These are phyloP conservation scores for Dastarcus helophoroides DNA, from an alignment of 2,888 invertebrate genomes.

Conservation along the genomic window DNA sequence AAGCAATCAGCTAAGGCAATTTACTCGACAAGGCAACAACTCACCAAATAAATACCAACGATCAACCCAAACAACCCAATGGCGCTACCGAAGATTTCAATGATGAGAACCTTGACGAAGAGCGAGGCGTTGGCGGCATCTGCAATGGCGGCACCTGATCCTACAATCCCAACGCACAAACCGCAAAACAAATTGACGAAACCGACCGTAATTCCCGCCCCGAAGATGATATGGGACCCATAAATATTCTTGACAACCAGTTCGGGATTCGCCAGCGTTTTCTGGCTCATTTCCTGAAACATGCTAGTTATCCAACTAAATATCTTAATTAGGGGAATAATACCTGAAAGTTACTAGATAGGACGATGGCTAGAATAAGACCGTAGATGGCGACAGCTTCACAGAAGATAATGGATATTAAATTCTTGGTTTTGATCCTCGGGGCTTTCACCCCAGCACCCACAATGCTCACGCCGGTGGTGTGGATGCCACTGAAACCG, in stretches of 20 bases:
- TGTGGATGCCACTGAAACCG: constrained; percentile 83
- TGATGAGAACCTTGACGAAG: constrained; percentile 96
- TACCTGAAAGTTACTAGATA: constrained; percentile 72
- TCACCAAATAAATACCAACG: constrained; percentile 86
- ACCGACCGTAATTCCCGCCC: constrained; percentile 89
- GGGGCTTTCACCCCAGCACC: constrained; percentile 98
- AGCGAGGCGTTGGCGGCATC: constrained; percentile 96
- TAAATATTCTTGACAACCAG: constrained; percentile 54
- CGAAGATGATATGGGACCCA: constrained; percentile 89
- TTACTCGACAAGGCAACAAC: constrained; percentile 7
- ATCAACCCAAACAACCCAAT: constrained; percentile 98
- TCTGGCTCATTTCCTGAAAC: constrained; percentile 32
- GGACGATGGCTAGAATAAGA: constrained; percentile 93
- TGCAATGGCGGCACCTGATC: constrained; percentile 95
- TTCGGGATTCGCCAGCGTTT: not conserved
- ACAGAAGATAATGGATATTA: constrained; percentile 98
- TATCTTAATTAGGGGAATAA: constrained; percentile 22
- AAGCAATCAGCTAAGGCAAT: constrained; percentile 4
- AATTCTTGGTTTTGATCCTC: constrained; percentile 96
- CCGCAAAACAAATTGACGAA: constrained; percentile 94
- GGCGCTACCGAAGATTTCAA: constrained; percentile 98
- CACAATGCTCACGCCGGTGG: constrained; percentile 89
- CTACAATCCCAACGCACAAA: constrained; percentile 90
- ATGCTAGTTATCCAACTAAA: not conserved
- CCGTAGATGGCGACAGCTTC: constrained; percentile 99